Base-by-base conservation (phyloP, 2,113 vertebrate species). In the Okapia johnstoni region DNA sequence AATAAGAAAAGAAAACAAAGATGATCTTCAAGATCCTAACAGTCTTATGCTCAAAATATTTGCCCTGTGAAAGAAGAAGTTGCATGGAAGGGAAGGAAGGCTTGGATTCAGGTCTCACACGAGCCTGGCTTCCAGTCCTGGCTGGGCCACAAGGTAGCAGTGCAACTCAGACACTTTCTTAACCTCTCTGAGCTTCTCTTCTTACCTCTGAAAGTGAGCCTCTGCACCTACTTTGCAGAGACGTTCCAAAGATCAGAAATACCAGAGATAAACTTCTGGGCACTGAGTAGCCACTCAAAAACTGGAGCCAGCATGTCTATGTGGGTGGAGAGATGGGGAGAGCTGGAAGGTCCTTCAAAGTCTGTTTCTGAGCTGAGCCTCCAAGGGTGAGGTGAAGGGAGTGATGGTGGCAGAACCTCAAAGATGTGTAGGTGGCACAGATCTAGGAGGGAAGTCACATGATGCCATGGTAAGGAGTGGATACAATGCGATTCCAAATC, bases 1-100 rank as follows among this genome's bases (percentile, higher is more conserved):
- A n/a, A n/a, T n/a, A n/a, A n/a, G n/a, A n/a, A n/a, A n/a, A n/a
- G 40, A 85, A 93, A 95, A 43, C 23, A 95, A 96, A 85, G 12
- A 26, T 40, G 14, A 83, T 93, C 12, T 80, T 66, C 70, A 96
- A 60, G 30, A 43, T 83, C 87, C 8, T 30, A 48, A 43, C 4
- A 77, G 55, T 87, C 36, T 81, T 14, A 10, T 14, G 28, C 30
- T 96, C 54, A 92, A 61, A 91, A 55, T 77, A 77, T 43, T 60
- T 48, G 16, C 81, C 63, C 76, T 83, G 23, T n/a, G 16, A 87
- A 54, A 85, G 58, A 93, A 57, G 58, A 92, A 50, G 16, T 13
- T 30, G 9, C 19, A 10, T 25, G 16, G 55, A 81, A 5, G 50
- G 57, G 43, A 58, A 17, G 15, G 50, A 73, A 30, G 33, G 23